Percentiles rank a stretch among this genome's conserved stretches.
These are phyloP conservation scores for Parambassis ranga DNA, from an alignment of 2,797 vertebrate genomes.

Conservation along the genomic window DNA sequence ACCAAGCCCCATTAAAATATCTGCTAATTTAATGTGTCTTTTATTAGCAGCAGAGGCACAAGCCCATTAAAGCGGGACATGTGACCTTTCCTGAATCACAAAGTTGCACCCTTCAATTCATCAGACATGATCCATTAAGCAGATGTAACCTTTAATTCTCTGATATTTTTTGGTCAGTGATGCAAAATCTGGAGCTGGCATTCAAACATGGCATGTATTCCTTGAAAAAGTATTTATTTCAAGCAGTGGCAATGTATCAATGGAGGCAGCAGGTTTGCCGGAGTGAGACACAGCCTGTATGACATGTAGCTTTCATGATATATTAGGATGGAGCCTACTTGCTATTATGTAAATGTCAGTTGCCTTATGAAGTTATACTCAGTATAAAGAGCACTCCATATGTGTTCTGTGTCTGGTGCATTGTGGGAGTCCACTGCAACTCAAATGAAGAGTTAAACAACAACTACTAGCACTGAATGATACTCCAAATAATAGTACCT, in stretches of 20 bases:
- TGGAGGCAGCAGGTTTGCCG: conserved; percentile 28
- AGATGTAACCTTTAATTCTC: conserved; percentile 22
- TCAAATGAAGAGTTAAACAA: not conserved
- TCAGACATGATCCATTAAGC: conserved; percentile 58
- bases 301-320: conserved; percentile 21
- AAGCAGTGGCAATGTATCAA: conserved; percentile 21
- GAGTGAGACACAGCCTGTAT: conserved; percentile 16
- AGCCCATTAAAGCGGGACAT: conserved; percentile 36
- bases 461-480: not conserved
- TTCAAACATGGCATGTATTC: conserved; percentile 22
- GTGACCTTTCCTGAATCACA: conserved; percentile 40
- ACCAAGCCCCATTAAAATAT: conserved; percentile 49
- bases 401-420: conserved; percentile 3
- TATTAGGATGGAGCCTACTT: conserved; percentile 14
- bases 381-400: conserved; percentile 8
- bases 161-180: conserved; percentile 30
- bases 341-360: conserved; percentile 34
- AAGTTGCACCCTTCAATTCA: conserved; percentile 40
- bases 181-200: conserved; percentile 21
- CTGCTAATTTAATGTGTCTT: conserved; percentile 38
- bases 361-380: not conserved
- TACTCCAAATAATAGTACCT: not conserved
- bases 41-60: conserved; percentile 29
- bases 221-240: conserved; percentile 10
- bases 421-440: conserved; percentile 14